Conservation (phyloP, 2,113 vertebrate genomes). For the Dascyllus trimaculatus region DNA sequence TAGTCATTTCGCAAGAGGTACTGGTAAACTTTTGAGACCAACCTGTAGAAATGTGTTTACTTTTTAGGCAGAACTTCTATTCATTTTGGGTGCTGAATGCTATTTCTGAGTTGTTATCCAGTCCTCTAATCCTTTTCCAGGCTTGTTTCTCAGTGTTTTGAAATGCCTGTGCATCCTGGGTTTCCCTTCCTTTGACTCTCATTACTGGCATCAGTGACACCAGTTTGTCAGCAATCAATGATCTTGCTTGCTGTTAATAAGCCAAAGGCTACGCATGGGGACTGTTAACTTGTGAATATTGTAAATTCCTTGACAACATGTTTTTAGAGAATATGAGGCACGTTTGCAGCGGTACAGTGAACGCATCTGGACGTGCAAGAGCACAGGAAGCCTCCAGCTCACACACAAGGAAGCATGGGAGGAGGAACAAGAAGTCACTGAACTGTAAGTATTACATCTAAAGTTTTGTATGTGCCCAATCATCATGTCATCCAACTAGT, state of each 20-base stretch:
- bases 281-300: background rate
- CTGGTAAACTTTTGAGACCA: too few relatives aligned
- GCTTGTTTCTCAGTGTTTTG: background rate
- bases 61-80: too few relatives aligned
- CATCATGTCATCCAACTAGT: background rate
- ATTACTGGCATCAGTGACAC: background rate
- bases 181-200: background rate
- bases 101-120: too few relatives aligned
- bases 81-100: too few relatives aligned
- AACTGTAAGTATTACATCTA: slow-evolving; percentile 92
- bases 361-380: slow-evolving; percentile 97
- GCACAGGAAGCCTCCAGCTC: slow-evolving; percentile 96
- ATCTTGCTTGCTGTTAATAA: background rate
- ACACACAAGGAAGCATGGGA: slow-evolving; percentile 99
- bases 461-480: background rate
- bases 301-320: slow-evolving; percentile 87
- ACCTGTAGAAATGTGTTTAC: too few relatives aligned
- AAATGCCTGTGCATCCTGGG: background rate
- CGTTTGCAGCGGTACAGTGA: slow-evolving; percentile 92
- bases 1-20: too few relatives aligned
- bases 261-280: too few relatives aligned
- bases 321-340: slow-evolving; percentile 93
- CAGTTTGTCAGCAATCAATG: background rate
- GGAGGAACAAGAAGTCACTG: slow-evolving; percentile 98
- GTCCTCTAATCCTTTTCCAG: too few relatives aligned